Evolutionary conservation across 1,140 invertebrate species (phyloP).

Genomic region (Drosophila funebris): DNA sequence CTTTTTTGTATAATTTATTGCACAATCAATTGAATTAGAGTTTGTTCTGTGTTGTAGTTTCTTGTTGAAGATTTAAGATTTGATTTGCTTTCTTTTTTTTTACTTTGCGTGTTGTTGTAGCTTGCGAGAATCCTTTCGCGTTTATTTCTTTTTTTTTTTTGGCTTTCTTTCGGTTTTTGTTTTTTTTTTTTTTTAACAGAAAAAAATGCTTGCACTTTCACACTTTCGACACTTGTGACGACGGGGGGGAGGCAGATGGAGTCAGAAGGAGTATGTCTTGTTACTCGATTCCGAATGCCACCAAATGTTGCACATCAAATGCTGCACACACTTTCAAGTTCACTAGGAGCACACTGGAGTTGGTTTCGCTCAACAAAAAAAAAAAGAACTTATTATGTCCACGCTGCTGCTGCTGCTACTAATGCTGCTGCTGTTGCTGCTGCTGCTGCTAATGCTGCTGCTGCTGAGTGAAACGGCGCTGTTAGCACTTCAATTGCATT

Average conservation of each 20-base stretch:
- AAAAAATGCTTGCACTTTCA: slow-evolving; percentile 46
- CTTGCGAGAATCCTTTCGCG: slow-evolving; percentile 43
- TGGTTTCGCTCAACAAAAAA: slow-evolving; percentile 53
- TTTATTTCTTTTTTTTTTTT: not conserved
- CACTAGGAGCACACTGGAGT: slow-evolving; percentile 43
- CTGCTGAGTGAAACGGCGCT: slow-evolving; percentile 62
- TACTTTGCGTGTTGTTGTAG: not conserved
- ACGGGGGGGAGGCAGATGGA: not conserved
- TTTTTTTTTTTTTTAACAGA: slow-evolving; percentile 11
- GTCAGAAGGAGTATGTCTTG: slow-evolving; percentile 11
- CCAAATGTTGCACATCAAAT: slow-evolving; percentile 31
- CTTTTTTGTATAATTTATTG: slow-evolving; percentile 25
- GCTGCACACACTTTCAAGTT: slow-evolving; percentile 47
- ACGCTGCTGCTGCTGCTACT: slow-evolving; percentile 45
- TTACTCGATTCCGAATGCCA: slow-evolving; percentile 23
- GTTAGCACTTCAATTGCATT: slow-evolving; percentile 83
- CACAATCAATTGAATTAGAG: slow-evolving; percentile 31
- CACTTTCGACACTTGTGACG: slow-evolving; percentile 33
- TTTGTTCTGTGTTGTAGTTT: slow-evolving; percentile 14
- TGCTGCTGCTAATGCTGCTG: slow-evolving; percentile 31
- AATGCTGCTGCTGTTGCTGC: slow-evolving; percentile 29
- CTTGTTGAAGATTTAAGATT: not conserved
- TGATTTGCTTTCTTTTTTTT: slow-evolving; percentile 3
- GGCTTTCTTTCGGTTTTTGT: not conserved
- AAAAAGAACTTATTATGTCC: slow-evolving; percentile 59